Percentiles rank a stretch among this genome's conserved stretches.
These are phyloP conservation scores for Cabera pusaria DNA, from an alignment of 2,888 invertebrate genomes.

Conservation along the genomic window DNA sequence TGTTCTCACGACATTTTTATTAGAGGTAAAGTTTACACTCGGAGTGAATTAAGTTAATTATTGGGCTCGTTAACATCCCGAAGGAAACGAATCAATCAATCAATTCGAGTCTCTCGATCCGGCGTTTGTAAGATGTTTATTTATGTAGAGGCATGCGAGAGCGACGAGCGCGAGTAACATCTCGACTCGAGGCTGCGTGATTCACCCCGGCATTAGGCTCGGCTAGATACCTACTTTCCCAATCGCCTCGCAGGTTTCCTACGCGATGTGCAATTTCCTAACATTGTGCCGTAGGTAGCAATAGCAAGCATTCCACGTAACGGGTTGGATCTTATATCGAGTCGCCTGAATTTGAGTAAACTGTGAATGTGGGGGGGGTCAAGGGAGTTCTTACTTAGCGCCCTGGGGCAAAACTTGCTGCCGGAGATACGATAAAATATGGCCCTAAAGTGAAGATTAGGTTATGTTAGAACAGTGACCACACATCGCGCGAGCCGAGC, in stretches of 20 bases:
- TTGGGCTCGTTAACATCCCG: conserved; percentile 43
- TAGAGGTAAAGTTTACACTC: conserved; percentile 37
- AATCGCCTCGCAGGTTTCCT: conserved; percentile 35
- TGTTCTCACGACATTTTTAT: conserved; percentile 44
- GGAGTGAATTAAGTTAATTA: conserved; percentile 39
- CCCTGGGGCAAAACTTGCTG: no score
- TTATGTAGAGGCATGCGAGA: conserved; percentile 52
- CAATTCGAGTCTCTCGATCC: conserved; percentile 36
- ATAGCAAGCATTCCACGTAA: conserved; percentile 27
- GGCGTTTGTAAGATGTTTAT: conserved; percentile 43
- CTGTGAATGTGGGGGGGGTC: no score
- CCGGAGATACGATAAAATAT: no score
- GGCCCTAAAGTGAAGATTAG: no score
- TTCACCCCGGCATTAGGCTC: conserved; percentile 43
- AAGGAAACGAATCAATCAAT: conserved; percentile 50
- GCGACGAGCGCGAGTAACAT: conserved; percentile 43
- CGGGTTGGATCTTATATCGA: no score
- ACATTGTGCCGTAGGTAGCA: conserved; percentile 31
- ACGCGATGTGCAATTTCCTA: conserved; percentile 36
- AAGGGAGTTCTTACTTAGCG: no score
- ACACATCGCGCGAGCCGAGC: no score
- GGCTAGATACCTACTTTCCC: conserved; percentile 43
- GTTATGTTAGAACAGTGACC: no score
- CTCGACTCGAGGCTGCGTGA: conserved; percentile 49
- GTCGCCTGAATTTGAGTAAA: no score